Percentiles rank a stretch among this genome's conserved stretches.
phyloP scores from a whole-genome alignment of 2,113 vertebrate species.

The Chlamydotis undulata region DNA sequence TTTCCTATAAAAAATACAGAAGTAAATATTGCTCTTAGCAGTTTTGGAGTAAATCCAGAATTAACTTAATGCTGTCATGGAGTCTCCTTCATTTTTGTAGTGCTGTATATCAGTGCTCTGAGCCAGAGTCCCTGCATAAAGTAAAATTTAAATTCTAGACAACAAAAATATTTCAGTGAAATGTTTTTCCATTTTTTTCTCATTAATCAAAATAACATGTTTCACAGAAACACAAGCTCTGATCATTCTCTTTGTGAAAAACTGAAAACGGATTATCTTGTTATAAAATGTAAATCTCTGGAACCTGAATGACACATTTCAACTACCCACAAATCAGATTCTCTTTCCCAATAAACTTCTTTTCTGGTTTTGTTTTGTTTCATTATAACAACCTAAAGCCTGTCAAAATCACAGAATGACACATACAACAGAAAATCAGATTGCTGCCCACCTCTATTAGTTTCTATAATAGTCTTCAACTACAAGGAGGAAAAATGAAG shows the following conservation, averaged over 20 bases:
- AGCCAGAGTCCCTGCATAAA: background rate
- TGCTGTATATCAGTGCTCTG: conserved; percentile 14
- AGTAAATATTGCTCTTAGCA: conserved; percentile 37
- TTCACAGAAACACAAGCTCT: conserved; percentile 24
- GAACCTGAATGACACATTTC: conserved; percentile 37
- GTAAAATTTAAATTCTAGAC: conserved; percentile 20
- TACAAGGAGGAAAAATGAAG: conserved; percentile 42
- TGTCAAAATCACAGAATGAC: conserved; percentile 55
- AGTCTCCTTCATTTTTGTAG: conserved; percentile 47
- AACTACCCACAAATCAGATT: conserved; percentile 48
- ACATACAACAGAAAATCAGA: conserved; percentile 42
- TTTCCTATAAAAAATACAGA: conserved; percentile 43
- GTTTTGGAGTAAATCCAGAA: conserved; percentile 51
- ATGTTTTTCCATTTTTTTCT: conserved; percentile 29
- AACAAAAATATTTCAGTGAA: conserved; percentile 40
- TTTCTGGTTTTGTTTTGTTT: conserved; percentile 44
- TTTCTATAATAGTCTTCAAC: conserved; percentile 54
- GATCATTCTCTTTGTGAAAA: conserved; percentile 24
- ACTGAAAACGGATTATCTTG: conserved; percentile 24
- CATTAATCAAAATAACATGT: conserved; percentile 54
- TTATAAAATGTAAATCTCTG: conserved; percentile 25
- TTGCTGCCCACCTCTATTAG: conserved; percentile 55
- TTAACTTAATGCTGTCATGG: conserved; percentile 38
- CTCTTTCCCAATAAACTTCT: conserved; percentile 20
- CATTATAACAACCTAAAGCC: conserved; percentile 34